Evolutionary conservation across 2,888 invertebrate genomes (phyloP), one percentile per base, ranked within the genome.

Genomic region (Calameuta pallipes): DNA sequence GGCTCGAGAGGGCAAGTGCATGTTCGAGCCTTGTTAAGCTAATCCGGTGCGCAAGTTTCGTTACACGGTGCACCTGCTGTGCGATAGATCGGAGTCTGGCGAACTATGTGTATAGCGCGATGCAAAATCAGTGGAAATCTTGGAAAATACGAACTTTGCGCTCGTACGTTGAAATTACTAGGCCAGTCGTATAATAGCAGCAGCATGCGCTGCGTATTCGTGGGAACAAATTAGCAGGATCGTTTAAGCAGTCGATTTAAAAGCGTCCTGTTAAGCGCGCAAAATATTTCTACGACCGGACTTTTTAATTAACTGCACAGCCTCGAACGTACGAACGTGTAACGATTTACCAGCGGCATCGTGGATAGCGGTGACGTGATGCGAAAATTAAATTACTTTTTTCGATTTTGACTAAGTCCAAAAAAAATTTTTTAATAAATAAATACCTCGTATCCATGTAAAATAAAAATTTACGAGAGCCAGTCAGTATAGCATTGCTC

Each of bases 71-170:
- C 83, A 85, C 83, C 83, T 83, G 85, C 76, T 76, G 77, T 76
- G 76, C 79, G 75, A 75, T 71, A 79, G 56, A 81, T 83, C 78
- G 80, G 37, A 74, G 79, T 76, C 69, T 37, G 76, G 80, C 73
- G 80, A 3, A 23, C 78, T 78, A 80, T 36, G 36, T 36, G 12
- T 77, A 77, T 76, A 81, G 81, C 76, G 81, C 81, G 82, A 86
- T 86, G 80, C 79, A 75, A 34, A 74, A 80, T 76, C 78, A 73
- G 82, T 78, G 83, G 76, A 85, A 85, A 86, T 86, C 83, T 84
- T 82, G 80, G 75, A 79, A 78, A 83, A 81, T 76, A 75, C 76
- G 79, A 82, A 82, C 81, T 84, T 82, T 73, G 75, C 74, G 9
- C 23, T 56, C 23, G 56, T 23, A 56, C 2, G 23, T 9, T 56